Conservation (phyloP, 1,140 invertebrate genomes). For the Atopsyche davidsoni region DNA sequence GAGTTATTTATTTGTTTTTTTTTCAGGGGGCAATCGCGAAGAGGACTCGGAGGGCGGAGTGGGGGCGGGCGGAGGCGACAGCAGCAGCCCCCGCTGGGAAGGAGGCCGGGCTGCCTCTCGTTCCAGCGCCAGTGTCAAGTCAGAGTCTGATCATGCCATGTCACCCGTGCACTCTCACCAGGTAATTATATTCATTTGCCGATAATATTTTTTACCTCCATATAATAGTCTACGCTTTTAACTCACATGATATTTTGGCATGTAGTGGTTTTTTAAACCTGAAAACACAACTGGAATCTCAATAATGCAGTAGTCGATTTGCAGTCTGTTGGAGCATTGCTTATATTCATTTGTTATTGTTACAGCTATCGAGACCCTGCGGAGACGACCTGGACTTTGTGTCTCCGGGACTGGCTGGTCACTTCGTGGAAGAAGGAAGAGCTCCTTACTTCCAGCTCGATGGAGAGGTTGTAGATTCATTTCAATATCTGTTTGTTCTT, state of each 20-base stretch:
- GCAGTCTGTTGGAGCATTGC: neutral
- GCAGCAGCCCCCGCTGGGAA: conserved; percentile 76
- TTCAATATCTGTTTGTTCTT: no score
- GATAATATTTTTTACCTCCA: no score
- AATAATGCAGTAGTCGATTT: no score
- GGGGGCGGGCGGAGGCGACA: conserved; percentile 58
- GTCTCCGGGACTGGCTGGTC: conserved; percentile 39
- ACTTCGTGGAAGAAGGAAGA: conserved; percentile 44
- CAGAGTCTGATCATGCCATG: conserved; percentile 55
- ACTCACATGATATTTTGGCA: no score
- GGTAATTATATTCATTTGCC: no score
- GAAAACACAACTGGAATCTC: no score
- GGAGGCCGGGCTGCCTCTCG: conserved; percentile 73
- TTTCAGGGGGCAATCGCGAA: conserved; percentile 46
- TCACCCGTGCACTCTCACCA: conserved; percentile 32
- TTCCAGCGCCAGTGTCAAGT: conserved; percentile 85
- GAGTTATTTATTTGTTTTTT: conserved; percentile 23
- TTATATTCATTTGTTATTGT: conserved; percentile 16
- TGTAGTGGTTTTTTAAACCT: no score
- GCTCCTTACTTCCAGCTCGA: conserved; percentile 47
- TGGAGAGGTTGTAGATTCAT: no score
- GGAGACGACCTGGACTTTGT: conserved; percentile 46
- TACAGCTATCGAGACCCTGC: conserved; percentile 44
- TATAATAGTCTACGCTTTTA: no score
- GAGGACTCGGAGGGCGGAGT: conserved; percentile 52